These are phyloP conservation scores for Alfaro cultratus DNA, from an alignment of 2,797 vertebrate genomes.

Conservation along the genomic window DNA sequence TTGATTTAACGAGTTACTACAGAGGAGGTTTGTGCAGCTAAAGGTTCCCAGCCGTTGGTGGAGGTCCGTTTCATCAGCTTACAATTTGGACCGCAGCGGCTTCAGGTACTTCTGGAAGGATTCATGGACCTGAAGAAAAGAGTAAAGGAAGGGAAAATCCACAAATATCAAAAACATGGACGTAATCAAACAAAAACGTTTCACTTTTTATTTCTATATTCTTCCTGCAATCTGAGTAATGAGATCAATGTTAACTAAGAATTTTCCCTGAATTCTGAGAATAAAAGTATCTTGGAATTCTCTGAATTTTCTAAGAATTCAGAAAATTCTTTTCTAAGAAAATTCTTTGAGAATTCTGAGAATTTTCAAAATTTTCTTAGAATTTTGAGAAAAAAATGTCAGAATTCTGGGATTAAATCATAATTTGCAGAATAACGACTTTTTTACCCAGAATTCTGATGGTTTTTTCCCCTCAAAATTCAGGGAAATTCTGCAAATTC, in stretches of 20 bases:
- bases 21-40: slow-evolving; percentile 3
- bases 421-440: too few relatives aligned
- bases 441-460: too few relatives aligned
- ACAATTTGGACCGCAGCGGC: slow-evolving; percentile 91
- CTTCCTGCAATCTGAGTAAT: background rate
- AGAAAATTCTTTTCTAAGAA: too few relatives aligned
- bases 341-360: too few relatives aligned
- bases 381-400: too few relatives aligned
- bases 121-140: slow-evolving; percentile 87
- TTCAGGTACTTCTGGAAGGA: slow-evolving; percentile 95
- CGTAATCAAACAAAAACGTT: fast-evolving
- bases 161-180: background rate
- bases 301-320: too few relatives aligned
- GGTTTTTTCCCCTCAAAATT: too few relatives aligned
- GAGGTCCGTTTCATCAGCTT: slow-evolving; percentile 57
- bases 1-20: slow-evolving; percentile 23
- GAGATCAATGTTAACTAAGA: background rate
- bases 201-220: background rate
- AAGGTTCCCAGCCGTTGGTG: slow-evolving; percentile 15
- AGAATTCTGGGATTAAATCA: too few relatives aligned
- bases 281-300: too few relatives aligned
- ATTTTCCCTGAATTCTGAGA: too few relatives aligned
- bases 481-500: too few relatives aligned
- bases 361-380: too few relatives aligned
- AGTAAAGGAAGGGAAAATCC: slow-evolving; percentile 2